These are phyloP conservation scores for Rhinopithecus roxellana DNA, from an alignment of 2,113 vertebrate genomes.

Conservation along the genomic window DNA sequence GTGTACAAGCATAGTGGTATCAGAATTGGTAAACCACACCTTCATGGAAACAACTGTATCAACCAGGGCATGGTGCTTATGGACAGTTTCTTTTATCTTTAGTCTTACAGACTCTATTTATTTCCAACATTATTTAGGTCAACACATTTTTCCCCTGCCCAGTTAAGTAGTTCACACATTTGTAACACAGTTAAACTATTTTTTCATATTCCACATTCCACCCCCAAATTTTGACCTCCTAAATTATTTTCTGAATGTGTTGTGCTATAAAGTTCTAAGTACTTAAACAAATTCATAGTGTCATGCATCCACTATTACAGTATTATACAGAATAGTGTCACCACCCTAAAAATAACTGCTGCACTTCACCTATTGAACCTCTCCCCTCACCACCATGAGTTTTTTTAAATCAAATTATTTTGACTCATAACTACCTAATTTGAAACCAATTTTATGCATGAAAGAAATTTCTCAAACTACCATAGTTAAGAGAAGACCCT, in stretches of 20 bases:
- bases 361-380: background rate
- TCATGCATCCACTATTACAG: background rate
- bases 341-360: background rate
- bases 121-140: background rate
- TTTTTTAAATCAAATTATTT: background rate
- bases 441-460: background rate
- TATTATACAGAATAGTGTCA: background rate
- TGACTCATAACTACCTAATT: background rate
- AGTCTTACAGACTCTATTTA: background rate
- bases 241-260: background rate
- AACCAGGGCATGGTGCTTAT: background rate
- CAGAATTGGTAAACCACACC: background rate
- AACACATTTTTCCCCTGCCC: background rate
- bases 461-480: background rate
- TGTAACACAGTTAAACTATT: background rate
- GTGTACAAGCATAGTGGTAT: background rate
- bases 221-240: background rate
- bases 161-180: background rate
- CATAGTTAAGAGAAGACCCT: background rate
- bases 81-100: background rate
- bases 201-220: background rate
- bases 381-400: background rate
- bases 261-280: background rate
- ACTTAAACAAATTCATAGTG: background rate
- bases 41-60: background rate